Conservation (phyloP, 1,140 invertebrate species). For the Drosophila pruinosa region DNA sequence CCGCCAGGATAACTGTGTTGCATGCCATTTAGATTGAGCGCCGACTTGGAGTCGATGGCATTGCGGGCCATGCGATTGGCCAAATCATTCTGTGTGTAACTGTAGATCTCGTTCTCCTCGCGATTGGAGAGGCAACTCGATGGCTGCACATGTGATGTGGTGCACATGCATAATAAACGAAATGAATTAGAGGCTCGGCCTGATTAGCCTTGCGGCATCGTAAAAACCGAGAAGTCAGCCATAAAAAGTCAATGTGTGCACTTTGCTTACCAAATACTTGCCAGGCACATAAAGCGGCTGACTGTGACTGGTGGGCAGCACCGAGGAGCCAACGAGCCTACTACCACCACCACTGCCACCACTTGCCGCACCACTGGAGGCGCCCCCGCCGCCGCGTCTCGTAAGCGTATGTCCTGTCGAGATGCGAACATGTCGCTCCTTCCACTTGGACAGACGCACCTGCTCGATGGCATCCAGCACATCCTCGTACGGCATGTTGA, state of each 20-base stretch:
- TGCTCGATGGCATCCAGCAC: slow-evolving; percentile 87
- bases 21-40: slow-evolving; percentile 81
- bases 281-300: slow-evolving; percentile 94
- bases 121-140: slow-evolving; percentile 95
- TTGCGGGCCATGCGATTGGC: slow-evolving; percentile 80
- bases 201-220: slow-evolving; percentile 57
- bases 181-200: slow-evolving; percentile 61
- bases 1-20: slow-evolving; percentile 81
- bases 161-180: slow-evolving; percentile 69
- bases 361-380: slow-evolving; percentile 27
- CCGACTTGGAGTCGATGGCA: slow-evolving; percentile 81
- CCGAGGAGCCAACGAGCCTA: slow-evolving; percentile 75
- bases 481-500: slow-evolving; percentile 94
- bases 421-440: slow-evolving; percentile 86
- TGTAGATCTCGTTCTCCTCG: slow-evolving; percentile 96
- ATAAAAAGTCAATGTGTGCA: slow-evolving; percentile 58
- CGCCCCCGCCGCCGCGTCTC: slow-evolving; percentile 41
- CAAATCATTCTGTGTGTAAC: slow-evolving; percentile 85
- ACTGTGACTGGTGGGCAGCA: slow-evolving; percentile 82
- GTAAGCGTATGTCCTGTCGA: slow-evolving; percentile 82
- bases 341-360: slow-evolving; percentile 44
- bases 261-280: slow-evolving; percentile 91
- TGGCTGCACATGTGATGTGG: slow-evolving; percentile 85
- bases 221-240: slow-evolving; percentile 42
- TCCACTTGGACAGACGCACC: slow-evolving; percentile 87